phyloP scores from a whole-genome alignment of 2,113 vertebrate genomes.

The Sprattus sprattus region DNA sequence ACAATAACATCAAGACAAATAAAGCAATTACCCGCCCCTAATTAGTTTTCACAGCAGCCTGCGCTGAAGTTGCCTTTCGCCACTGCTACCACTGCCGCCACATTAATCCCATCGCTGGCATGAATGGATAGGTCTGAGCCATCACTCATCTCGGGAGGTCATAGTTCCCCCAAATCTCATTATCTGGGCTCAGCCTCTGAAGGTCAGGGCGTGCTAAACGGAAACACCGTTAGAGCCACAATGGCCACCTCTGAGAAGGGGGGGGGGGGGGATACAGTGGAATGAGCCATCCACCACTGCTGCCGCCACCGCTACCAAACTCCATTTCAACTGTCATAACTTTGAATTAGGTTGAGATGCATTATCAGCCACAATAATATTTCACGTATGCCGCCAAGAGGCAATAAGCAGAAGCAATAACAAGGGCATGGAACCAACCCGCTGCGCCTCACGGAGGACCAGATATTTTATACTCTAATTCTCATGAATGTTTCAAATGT shows the following conservation, averaged over 20 bases:
- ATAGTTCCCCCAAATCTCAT: slow-evolving; percentile 62
- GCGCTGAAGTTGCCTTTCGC: slow-evolving; percentile 31
- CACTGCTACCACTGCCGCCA: slow-evolving; percentile 34
- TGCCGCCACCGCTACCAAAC: slow-evolving; percentile 39
- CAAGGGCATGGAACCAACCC: slow-evolving; percentile 60
- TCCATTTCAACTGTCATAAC: slow-evolving; percentile 72
- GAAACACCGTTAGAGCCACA: not conserved
- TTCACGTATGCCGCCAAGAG: slow-evolving; percentile 67
- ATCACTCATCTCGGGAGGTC: slow-evolving; percentile 59
- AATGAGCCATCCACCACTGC: not conserved
- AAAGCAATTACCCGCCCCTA: slow-evolving; percentile 50
- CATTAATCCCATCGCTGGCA: slow-evolving; percentile 31
- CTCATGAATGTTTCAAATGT: slow-evolving; percentile 69
- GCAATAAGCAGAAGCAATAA: slow-evolving; percentile 74
- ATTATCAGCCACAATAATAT: slow-evolving; percentile 71
- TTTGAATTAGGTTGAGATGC: slow-evolving; percentile 68
- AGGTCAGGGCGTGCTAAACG: slow-evolving; percentile 62
- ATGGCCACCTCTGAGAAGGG: not conserved
- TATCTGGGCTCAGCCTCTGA: slow-evolving; percentile 67
- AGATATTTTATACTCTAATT: slow-evolving; percentile 65
- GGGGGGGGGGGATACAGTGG: not conserved
- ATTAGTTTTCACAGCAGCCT: slow-evolving; percentile 47
- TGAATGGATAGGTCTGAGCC: slow-evolving; percentile 28
- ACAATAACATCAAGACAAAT: slow-evolving; percentile 46
- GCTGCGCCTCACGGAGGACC: slow-evolving; percentile 59